Percentiles rank a stretch among this genome's conserved stretches.
Conservation (phyloP, 2,113 vertebrate genomes). For the Myanophis thanlyinensis region DNA sequence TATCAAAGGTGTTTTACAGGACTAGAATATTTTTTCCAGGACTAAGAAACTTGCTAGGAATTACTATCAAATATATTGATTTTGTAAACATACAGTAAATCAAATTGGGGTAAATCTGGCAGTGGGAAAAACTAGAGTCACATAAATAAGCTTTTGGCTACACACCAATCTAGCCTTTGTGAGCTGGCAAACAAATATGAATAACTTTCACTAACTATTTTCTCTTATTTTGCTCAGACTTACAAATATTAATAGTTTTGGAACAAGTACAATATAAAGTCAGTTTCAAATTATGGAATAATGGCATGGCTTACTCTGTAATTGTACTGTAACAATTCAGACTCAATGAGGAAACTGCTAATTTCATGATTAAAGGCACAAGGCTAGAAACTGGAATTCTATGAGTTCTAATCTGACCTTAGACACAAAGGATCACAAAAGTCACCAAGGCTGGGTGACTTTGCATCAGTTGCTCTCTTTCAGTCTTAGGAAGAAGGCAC, state of each 20-base stretch:
- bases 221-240: neutral
- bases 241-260: neutral
- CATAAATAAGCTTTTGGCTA: neutral
- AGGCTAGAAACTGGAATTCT: neutral
- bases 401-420: neutral
- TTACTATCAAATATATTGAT: neutral
- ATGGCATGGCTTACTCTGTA: neutral
- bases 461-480: neutral
- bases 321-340: neutral
- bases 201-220: neutral
- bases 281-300: neutral
- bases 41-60: neutral
- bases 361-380: neutral
- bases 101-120: neutral
- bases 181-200: neutral
- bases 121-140: neutral
- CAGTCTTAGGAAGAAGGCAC: neutral
- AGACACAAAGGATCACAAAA: neutral
- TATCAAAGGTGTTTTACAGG: neutral
- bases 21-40: neutral
- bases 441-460: neutral
- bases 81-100: neutral
- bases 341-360: neutral
- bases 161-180: neutral
- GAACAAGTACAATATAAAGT: neutral